Base-by-base conservation (phyloP, 2,888 invertebrate species). In the Drosophila neotestacea region DNA sequence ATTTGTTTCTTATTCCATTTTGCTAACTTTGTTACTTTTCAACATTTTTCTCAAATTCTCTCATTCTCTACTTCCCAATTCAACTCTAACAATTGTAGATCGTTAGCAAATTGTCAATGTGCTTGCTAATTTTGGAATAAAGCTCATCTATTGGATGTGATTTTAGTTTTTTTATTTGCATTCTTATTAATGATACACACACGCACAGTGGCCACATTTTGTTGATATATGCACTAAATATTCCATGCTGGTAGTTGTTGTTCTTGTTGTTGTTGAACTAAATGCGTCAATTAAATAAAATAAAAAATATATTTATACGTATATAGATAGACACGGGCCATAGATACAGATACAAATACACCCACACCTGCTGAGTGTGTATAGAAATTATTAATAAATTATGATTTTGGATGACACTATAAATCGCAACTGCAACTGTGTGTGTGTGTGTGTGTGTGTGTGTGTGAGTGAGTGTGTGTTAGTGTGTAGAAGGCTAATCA, bases 241-340 rank as follows among this genome's bases (percentile, higher is more conserved):
- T 67, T 16, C 22, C 6, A 46, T 62, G 61, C 30, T 54, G 9
- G 9, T 52, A 10, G 28, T 38, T 36, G 39, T 59, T 39, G 30
- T 47, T 38, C 27, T 34, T 70, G 51, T 39, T 60, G 47, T 47
- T 58, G 54, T 76, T 68, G 75, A 75, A 77, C 88, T 78, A 84
- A 84, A 88, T 84, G 88, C 81, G 84, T 88, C 86, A 88, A 85
- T 88, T 84, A 88, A 85, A 82, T 77, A 72, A 64, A 69, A 62
- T 16, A 55, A 76, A 73, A 50, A 50, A 61, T 7, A 48, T 54
- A 73, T 59, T 67, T 16, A 16, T 16, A 16, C 52, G 42, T 72
- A 62, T 52, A 69, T 46, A 48, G 41, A 50, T 62, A 56, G 54
- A 67, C 62, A 30, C 34, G 36, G 48, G 48, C 54, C n/a, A 64